Conservation (phyloP, 2,888 invertebrate species). For the Ormia ochracea region DNA sequence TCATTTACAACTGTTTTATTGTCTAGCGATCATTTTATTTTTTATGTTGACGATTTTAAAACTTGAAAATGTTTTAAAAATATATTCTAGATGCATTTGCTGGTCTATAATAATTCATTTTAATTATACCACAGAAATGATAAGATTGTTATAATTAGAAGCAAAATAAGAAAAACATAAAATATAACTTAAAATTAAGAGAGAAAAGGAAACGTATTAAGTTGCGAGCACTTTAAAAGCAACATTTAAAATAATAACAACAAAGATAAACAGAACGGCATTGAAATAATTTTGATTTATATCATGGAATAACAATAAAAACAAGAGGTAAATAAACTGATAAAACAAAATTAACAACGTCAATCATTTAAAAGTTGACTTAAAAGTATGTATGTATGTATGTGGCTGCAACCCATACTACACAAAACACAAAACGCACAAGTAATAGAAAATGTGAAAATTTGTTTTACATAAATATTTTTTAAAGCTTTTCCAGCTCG, state of each 20-base stretch:
- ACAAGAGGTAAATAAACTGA: neutral
- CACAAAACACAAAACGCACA: neutral
- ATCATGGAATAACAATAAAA: slow-evolving; percentile 12
- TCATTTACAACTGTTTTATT: no score
- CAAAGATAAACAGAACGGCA: neutral
- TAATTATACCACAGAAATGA: slow-evolving; percentile 14
- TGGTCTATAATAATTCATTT: neutral
- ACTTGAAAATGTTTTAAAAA: no score
- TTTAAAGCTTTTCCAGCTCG: neutral
- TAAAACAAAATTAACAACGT: slow-evolving; percentile 29
- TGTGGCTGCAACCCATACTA: neutral
- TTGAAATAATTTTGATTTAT: slow-evolving; percentile 23
- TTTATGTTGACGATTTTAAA: no score
- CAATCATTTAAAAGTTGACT: slow-evolving; percentile 43
- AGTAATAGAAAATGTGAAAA: neutral
- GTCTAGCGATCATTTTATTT: no score
- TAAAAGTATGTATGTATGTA: slow-evolving; percentile 14
- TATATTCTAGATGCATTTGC: neutral
- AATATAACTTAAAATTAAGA: slow-evolving; percentile 9
- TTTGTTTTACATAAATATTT: neutral
- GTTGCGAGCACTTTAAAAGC: slow-evolving; percentile 13
- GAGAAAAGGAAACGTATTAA: neutral
- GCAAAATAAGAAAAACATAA: slow-evolving; percentile 2
- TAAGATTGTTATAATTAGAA: slow-evolving; percentile 27
- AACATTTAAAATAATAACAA: neutral